Base-by-base conservation (phyloP, 2,888 invertebrate genomes). In the Heliconius ethilla region DNA sequence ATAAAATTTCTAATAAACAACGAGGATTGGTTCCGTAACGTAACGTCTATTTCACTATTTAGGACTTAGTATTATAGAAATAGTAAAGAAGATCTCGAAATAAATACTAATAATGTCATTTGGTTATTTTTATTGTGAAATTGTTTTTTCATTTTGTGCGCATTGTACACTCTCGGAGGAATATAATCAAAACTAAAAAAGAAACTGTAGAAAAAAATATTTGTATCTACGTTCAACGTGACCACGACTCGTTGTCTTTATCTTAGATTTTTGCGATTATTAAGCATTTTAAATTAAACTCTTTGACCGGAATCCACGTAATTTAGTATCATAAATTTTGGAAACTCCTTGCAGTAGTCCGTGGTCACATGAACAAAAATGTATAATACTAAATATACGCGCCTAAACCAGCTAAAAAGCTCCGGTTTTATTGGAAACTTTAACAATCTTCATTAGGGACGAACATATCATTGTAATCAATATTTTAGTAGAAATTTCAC, bases 11-110 rank as follows among this genome's bases (percentile, higher is more conserved):
- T 80, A 70, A 82, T 82, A 84, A 87, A 88, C 83, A 88, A 87
- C 89, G 87, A 88, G 87, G 87, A 86, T 89, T 88, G 88, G 89
- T 89, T 90, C 89, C 89, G 84, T 87, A 70, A 33, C 25, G 51
- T 75, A 69, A 40, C 45, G 40, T 40, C 84, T 85, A 86, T 86
- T 85, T 76, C 85, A 87, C 79, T 78, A 80, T 73, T 59, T 59
- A 70, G 72, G 45, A 55, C 72, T 62, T 74, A 76, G 62, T 66
- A 62, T 67, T 77, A 77, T 75, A 76, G 33, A 72, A 78, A 80
- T 80, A 82, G 80, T 82, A 81, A 81, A 80, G 67, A 76, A 81
- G 69, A 80, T 78, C 78, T 65, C 69, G 33, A 78, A 73, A 62
- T 62, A 55, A 69, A 62, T 70, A 69, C 69, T 63, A 63, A 70